A percentile compares a stretch with the other conserved stretches of the same genome.
phyloP scores from a whole-genome alignment of 2,888 invertebrate species.

The Theodoxus fluviatilis region DNA sequence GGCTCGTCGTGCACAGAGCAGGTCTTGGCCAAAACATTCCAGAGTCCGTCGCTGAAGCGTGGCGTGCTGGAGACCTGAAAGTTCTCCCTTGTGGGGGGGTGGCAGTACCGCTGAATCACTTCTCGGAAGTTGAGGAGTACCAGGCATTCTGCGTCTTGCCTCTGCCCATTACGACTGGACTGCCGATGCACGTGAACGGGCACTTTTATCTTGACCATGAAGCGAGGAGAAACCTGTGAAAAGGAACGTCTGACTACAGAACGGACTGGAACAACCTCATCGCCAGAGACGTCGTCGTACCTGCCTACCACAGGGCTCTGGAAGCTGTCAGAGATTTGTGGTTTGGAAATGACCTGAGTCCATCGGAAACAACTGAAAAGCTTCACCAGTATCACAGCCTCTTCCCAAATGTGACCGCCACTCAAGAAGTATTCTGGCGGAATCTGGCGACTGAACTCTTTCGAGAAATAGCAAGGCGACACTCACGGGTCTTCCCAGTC shows the following conservation, averaged over 20 bases:
- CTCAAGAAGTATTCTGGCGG: constrained; percentile 23
- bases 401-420: neutral
- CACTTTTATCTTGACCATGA: constrained; percentile 49
- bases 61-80: constrained; percentile 36
- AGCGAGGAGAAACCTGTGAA: constrained; percentile 35
- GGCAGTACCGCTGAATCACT: constrained; percentile 30
- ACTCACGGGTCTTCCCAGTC: constrained; percentile 14
- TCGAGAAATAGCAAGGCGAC: neutral
- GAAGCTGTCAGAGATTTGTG: constrained; percentile 22
- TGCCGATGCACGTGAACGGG: constrained; percentile 52
- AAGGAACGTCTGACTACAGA: constrained; percentile 29
- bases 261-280: constrained; percentile 52
- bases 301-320: constrained; percentile 41
- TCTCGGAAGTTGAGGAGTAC: constrained; percentile 3
- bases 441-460: constrained; percentile 13
- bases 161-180: constrained; percentile 41
- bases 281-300: constrained; percentile 43
- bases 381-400: neutral
- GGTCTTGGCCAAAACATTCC: constrained; percentile 36
- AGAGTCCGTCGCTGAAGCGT: constrained; percentile 32
- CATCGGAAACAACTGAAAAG: neutral
- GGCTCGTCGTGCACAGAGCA: constrained; percentile 46
- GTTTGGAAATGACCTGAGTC: neutral
- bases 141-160: constrained; percentile 51
- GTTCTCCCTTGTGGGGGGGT: constrained; percentile 46